A percentile compares a stretch with the other conserved stretches of the same genome.
These are phyloP conservation scores for Botia almorhae DNA, from an alignment of 2,797 vertebrate genomes.

Conservation along the genomic window DNA sequence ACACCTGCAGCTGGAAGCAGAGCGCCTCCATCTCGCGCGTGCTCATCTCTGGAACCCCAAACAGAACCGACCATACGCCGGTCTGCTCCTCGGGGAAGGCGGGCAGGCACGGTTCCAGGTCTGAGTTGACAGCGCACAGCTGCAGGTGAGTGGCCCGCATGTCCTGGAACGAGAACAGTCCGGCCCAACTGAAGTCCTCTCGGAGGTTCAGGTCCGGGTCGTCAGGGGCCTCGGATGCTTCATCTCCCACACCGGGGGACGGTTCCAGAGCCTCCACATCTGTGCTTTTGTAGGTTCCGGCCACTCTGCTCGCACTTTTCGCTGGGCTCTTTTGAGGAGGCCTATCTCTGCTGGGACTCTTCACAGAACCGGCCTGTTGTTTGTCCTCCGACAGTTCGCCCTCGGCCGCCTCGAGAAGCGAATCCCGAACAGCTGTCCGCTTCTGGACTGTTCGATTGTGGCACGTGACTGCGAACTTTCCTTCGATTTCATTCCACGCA, in stretches of 20 bases:
- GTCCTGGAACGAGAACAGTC: slow-evolving; percentile 94
- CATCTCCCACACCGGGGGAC: slow-evolving; percentile 58
- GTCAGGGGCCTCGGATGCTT: slow-evolving; percentile 68
- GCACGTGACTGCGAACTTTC: slow-evolving; percentile 95
- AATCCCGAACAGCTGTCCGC: slow-evolving; percentile 79
- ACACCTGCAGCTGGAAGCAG: slow-evolving; percentile 91
- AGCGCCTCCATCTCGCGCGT: slow-evolving; percentile 85
- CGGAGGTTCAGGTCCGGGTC: slow-evolving; percentile 58
- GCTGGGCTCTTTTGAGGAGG: slow-evolving; percentile 29
- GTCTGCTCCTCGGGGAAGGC: slow-evolving; percentile 90
- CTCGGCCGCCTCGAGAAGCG: slow-evolving; percentile 62
- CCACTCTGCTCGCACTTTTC: slow-evolving; percentile 59
- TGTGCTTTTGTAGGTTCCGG: slow-evolving; percentile 60
- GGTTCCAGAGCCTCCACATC: slow-evolving; percentile 72
- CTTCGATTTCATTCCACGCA: slow-evolving; percentile 95
- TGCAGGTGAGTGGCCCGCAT: slow-evolving; percentile 88
- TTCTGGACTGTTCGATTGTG: slow-evolving; percentile 93
- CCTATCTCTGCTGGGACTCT: slow-evolving; percentile 53
- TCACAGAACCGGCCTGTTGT: slow-evolving; percentile 42
- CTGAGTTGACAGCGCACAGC: slow-evolving; percentile 91
- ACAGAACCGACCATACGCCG: slow-evolving; percentile 91
- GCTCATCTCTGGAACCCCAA: slow-evolving; percentile 79
- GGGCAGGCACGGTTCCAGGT: slow-evolving; percentile 90
- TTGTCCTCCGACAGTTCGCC: slow-evolving; percentile 36
- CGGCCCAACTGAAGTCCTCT: slow-evolving; percentile 96